Evolutionary conservation across 1,140 invertebrate species (phyloP), one percentile per base, ranked within the genome.

Genomic region (Fopius arisanus): DNA sequence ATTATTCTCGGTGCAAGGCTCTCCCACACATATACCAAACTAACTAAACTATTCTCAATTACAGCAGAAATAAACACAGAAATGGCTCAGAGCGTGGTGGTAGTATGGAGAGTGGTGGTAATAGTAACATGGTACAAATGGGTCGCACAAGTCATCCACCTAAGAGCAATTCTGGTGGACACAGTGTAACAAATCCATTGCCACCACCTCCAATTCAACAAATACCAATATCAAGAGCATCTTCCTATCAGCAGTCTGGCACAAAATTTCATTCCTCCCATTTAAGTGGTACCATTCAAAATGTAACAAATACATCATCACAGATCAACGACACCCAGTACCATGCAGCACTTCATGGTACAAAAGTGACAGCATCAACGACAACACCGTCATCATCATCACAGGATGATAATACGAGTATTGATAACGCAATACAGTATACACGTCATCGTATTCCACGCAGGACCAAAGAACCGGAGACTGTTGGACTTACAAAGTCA

Each of bases 211-310:
- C 40, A 31, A 16, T 29, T 16, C 67, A 69, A 51, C 67, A 51
- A 28, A 65, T 65, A 33, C 26, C 67, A 69, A 51, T 29, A 16
- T 51, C 43, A 69, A 29, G 19, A 71, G 6, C 6, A 41, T 31
- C 67, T 26, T 51, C 67, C 12, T 48, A 19, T 81, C 87, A 87
- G 72, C 79, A 85, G 75, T 77, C 80, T 74, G 84, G 85, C 84
- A 84, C 83, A 84, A 88, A 88, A 82, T 88, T 86, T 81, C 86
- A 88, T 81, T 84, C 84, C 78, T 83, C 84, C 51, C 86, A 86
- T 69, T 31, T 16, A 31, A 33, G 26, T 33, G 62, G 62, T 16
- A 65, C 62, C 14, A 16, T 51, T 59, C 31, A 29, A 29, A 65
- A 2, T 31, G 12, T 33, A 65, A 19, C 54, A 65, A 51, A 59